phyloP scores from a whole-genome alignment of 92 coral and sea anemone genomes.

The Plumapathes pennacea region DNA sequence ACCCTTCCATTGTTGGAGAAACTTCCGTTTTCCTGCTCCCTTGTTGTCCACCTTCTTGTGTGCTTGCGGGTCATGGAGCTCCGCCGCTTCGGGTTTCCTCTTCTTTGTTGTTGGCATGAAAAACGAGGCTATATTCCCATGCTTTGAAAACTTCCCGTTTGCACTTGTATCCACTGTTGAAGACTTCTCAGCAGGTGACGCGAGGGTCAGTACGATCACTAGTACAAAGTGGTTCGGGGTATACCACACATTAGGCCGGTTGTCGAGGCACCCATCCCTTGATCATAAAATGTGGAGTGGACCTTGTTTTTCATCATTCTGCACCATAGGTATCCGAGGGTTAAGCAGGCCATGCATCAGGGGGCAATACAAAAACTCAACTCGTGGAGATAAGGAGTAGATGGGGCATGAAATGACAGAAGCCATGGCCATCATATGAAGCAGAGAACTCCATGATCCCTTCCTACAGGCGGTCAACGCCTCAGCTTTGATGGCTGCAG shows the following conservation, averaged over 20 bases:
- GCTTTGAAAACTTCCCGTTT: constrained; percentile 5
- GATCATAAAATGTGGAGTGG: constrained; percentile 15
- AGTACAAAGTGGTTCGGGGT: constrained; percentile 7
- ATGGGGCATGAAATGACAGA: constrained; percentile 24
- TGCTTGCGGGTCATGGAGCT: too few relatives aligned
- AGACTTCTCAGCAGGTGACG: background rate
- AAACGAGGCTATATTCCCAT: constrained; percentile 6
- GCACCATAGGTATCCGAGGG: constrained; percentile 1
- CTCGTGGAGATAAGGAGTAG: constrained; percentile 25
- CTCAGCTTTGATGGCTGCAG: constrained; percentile 30
- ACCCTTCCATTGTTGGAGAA: constrained; percentile 32
- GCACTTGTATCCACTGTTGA: constrained; percentile 1
- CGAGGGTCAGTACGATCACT: constrained; percentile 5
- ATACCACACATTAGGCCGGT: constrained; percentile 9
- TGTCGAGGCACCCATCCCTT: constrained; percentile 19
- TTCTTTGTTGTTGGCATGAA: constrained; percentile 10
- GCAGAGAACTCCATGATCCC: constrained; percentile 6
- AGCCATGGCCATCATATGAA: constrained; percentile 37
- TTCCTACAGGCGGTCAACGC: constrained; percentile 17
- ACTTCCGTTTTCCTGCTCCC: constrained; percentile 19
- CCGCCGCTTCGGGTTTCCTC: too few relatives aligned
- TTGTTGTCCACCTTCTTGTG: constrained; percentile 3
- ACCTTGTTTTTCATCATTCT: constrained; percentile 4
- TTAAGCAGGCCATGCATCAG: constrained; percentile 14
- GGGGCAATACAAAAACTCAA: constrained; percentile 8